These are phyloP conservation scores for Sinocyclocheilus rhinocerous DNA, from an alignment of 2,113 vertebrate genomes.

Conservation along the genomic window DNA sequence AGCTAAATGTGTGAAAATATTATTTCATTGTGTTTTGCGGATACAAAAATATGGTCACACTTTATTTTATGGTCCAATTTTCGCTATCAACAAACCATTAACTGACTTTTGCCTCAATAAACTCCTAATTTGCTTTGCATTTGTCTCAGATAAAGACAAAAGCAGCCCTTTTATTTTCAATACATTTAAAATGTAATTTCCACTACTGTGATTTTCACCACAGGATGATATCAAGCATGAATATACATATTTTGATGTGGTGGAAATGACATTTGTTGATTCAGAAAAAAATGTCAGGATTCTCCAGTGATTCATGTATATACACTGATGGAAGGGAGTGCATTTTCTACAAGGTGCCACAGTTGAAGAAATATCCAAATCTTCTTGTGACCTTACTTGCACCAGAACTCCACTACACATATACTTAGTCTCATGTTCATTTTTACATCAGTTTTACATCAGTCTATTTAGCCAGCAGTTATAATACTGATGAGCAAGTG, in stretches of 20 bases:
- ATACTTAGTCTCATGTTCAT: background rate
- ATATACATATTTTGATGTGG: background rate
- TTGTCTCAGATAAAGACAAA: too few relatives aligned
- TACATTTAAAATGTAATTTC: background rate
- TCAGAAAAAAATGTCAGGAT: background rate
- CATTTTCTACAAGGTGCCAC: background rate
- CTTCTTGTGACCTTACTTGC: background rate
- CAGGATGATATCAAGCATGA: background rate
- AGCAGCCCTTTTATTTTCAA: background rate
- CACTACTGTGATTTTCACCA: background rate
- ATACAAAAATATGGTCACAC: background rate
- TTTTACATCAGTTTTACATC: background rate
- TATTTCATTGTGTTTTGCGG: background rate
- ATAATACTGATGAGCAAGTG: slow-evolving; percentile 56
- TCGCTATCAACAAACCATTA: too few relatives aligned
- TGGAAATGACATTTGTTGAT: background rate
- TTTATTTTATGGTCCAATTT: too few relatives aligned
- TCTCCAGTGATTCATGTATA: background rate
- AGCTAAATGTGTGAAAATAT: background rate
- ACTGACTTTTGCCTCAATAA: too few relatives aligned
- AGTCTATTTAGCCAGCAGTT: slow-evolving; percentile 47
- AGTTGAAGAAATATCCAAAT: background rate
- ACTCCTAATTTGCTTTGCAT: too few relatives aligned
- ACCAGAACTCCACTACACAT: background rate
- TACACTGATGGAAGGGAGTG: background rate